Percentiles rank a stretch among this genome's conserved stretches.
Conservation (phyloP, 2,113 vertebrate genomes). For the Aldabrachelys gigantea region DNA sequence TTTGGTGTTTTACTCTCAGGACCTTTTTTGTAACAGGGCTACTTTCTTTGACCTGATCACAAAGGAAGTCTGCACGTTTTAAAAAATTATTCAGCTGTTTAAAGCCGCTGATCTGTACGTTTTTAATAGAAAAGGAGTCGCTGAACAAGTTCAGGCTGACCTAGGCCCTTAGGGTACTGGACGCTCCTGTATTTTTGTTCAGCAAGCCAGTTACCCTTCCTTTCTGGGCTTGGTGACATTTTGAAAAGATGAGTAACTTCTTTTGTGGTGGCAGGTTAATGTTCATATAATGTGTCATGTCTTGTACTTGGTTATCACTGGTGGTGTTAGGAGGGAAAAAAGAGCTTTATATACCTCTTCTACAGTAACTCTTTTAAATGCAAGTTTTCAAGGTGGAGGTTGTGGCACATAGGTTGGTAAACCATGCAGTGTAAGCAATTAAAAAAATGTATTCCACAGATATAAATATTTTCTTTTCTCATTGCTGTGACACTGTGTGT, state of each 20-base stretch:
- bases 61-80: slow-evolving; percentile 67
- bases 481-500: slow-evolving; percentile 81
- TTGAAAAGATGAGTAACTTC: slow-evolving; percentile 16
- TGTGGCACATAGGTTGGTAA: slow-evolving; percentile 78
- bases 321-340: slow-evolving; percentile 61
- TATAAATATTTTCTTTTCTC: slow-evolving; percentile 76
- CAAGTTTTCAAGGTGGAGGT: slow-evolving; percentile 76
- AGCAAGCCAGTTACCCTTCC: slow-evolving; percentile 51
- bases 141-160: slow-evolving; percentile 42
- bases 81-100: slow-evolving; percentile 55
- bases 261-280: slow-evolving; percentile 62
- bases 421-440: slow-evolving; percentile 77
- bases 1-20: slow-evolving; percentile 85
- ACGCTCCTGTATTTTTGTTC: not conserved
- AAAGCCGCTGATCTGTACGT: slow-evolving; percentile 32
- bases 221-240: slow-evolving; percentile 22
- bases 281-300: slow-evolving; percentile 71
- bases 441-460: slow-evolving; percentile 76
- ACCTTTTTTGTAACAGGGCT: slow-evolving; percentile 82
- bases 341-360: slow-evolving; percentile 88
- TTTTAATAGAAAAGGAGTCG: slow-evolving; percentile 35
- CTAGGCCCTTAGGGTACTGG: slow-evolving; percentile 19
- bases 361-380: slow-evolving; percentile 75
- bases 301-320: slow-evolving; percentile 73
- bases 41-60: slow-evolving; percentile 76